phyloP scores from a whole-genome alignment of 2,797 vertebrate genomes.

The Neoniphon sammara region DNA sequence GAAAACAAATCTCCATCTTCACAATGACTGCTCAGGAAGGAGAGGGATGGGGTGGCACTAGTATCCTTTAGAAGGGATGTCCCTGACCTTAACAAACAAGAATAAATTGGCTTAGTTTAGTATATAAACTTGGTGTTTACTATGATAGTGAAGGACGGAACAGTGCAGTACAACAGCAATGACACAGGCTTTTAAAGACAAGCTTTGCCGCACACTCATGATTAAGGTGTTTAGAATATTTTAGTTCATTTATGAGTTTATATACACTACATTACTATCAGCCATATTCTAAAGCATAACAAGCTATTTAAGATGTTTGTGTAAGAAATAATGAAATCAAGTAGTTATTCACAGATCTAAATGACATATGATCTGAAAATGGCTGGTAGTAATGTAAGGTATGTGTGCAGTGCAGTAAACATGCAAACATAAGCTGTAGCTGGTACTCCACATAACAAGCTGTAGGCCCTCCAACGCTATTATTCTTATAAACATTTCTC shows the following conservation, averaged over 20 bases:
- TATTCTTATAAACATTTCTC: neutral
- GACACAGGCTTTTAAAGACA: neutral
- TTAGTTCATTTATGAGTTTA: no score
- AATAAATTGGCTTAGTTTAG: neutral
- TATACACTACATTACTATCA: no score
- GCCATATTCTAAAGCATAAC: no score
- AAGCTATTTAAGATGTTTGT: no score
- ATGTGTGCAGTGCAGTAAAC: no score
- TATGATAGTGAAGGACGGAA: no score
- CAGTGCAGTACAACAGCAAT: no score
- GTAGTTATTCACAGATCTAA: no score
- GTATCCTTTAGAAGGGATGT: slow-evolving; percentile 75
- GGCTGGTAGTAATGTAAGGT: no score
- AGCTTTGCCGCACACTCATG: neutral
- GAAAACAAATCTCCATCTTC: slow-evolving; percentile 52
- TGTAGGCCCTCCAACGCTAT: neutral
- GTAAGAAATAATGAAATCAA: no score
- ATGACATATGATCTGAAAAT: no score
- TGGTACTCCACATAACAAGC: neutral
- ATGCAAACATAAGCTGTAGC: no score
- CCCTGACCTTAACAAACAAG: neutral
- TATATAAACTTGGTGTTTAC: neutral
- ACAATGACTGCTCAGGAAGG: slow-evolving; percentile 76
- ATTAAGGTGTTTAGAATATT: neutral
- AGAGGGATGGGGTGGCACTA: slow-evolving; percentile 78